These are phyloP conservation scores for Spodoptera litura DNA, from an alignment of 1,140 invertebrate genomes.

Conservation along the genomic window DNA sequence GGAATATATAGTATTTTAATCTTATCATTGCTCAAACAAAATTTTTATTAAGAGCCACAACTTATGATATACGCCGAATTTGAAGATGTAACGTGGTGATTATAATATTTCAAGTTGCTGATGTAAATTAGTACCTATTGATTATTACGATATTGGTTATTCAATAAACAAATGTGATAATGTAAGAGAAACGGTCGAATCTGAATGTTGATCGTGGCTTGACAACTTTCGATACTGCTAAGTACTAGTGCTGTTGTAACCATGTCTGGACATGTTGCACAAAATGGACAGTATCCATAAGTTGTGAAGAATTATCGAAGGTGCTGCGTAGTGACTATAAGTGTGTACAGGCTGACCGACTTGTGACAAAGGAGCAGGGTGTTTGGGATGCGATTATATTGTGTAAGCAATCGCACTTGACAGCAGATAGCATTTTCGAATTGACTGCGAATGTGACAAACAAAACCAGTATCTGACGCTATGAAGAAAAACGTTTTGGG, in stretches of 20 bases:
- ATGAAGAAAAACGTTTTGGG: slow-evolving; percentile 56
- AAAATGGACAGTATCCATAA: slow-evolving; percentile 58
- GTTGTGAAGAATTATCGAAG: slow-evolving; percentile 74
- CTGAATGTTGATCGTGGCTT: slow-evolving; percentile 70
- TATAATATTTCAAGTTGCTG: slow-evolving; percentile 76
- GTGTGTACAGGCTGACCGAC: slow-evolving; percentile 63
- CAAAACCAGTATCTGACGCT: slow-evolving; percentile 53
- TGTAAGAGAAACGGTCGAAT: slow-evolving; percentile 73
- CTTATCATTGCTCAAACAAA: slow-evolving; percentile 83
- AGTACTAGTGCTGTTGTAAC: slow-evolving; percentile 32
- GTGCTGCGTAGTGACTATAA: slow-evolving; percentile 75
- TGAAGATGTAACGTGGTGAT: slow-evolving; percentile 77
- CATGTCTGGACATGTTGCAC: slow-evolving; percentile 45
- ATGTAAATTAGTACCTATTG: slow-evolving; percentile 76
- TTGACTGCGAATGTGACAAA: slow-evolving; percentile 57
- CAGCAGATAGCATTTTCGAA: slow-evolving; percentile 54
- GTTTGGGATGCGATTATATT: slow-evolving; percentile 57
- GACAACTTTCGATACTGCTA: slow-evolving; percentile 69
- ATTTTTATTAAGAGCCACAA: slow-evolving; percentile 81
- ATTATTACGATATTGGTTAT: slow-evolving; percentile 56
- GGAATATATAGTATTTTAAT: slow-evolving; percentile 77
- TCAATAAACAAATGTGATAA: slow-evolving; percentile 82
- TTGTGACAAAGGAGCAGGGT: slow-evolving; percentile 67
- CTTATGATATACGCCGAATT: slow-evolving; percentile 80
- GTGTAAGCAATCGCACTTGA: slow-evolving; percentile 56